phyloP scores from a whole-genome alignment of 1,140 invertebrate genomes.

The Hirudo medicinalis region DNA sequence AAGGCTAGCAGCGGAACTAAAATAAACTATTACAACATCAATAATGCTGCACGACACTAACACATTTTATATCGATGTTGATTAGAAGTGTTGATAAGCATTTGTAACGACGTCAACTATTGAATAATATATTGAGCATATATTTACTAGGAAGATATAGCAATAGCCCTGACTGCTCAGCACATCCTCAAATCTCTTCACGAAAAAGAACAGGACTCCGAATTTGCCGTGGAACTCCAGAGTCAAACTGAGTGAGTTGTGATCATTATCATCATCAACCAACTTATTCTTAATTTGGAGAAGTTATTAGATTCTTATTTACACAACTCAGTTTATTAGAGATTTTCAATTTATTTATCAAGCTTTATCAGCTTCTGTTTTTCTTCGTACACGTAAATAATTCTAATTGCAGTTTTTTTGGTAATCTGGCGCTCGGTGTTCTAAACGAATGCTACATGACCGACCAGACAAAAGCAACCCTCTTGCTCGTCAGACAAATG shows the following conservation, averaged over 20 bases:
- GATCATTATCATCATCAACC: neutral
- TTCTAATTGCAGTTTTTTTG: slow-evolving; percentile 31
- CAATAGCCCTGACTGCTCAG: slow-evolving; percentile 35
- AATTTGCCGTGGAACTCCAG: slow-evolving; percentile 21
- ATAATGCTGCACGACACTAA: too few species aligned
- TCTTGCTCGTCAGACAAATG: slow-evolving; percentile 32
- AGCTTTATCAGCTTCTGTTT: too few species aligned
- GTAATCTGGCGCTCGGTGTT: slow-evolving; percentile 34
- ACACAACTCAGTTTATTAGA: too few species aligned
- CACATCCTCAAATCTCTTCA: slow-evolving; percentile 31
- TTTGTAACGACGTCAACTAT: neutral
- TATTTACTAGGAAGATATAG: slow-evolving; percentile 33
- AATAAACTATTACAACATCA: neutral
- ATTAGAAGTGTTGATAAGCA: neutral
- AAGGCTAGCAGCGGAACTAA: slow-evolving; percentile 28
- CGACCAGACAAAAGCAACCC: slow-evolving; percentile 35
- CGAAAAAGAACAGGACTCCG: slow-evolving; percentile 32
- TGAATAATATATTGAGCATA: neutral
- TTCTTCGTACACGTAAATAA: too few species aligned
- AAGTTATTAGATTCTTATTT: neutral
- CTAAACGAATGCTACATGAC: slow-evolving; percentile 36
- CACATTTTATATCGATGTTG: too few species aligned
- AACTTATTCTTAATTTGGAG: neutral
- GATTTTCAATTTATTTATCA: too few species aligned
- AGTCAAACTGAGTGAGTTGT: neutral